Base-by-base conservation (phyloP, 2,113 vertebrate species). In the Charadrius vociferus region DNA sequence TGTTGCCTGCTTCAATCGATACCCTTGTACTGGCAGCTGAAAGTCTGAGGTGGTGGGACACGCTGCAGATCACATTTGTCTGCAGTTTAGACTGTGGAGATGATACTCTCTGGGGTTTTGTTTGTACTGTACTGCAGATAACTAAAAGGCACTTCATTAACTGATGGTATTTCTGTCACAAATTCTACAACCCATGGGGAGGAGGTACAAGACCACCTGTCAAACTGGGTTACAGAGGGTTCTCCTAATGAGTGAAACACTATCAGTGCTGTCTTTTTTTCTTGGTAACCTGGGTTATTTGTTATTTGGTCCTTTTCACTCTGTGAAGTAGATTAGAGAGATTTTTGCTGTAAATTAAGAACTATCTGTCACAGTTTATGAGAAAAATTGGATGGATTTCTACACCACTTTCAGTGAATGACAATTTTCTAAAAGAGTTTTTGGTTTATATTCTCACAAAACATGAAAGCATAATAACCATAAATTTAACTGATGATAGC, bases 401-500 rank as follows among this genome's bases (percentile, higher is more conserved):
- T 93, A 94, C 1, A 6, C 59, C 56, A 90, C 29, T 81, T 90
- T 83, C 78, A 94, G 80, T 91, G 90, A 94, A 78, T 75, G 61
- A 89, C 81, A 91, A 66, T 91, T 96, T 96, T 93, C 74, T 67
- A 92, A 96, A 95, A 96, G 59, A 95, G 47, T 49, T 95, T 97
- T 92, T 96, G 58, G 63, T 97, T 95, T 95, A 71, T 81, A 96
- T 95, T 95, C 81, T 96, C 85, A 96, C 45, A 73, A 94, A 96
- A 96, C 55, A 77, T 84, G 86, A 97, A 97, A 95, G 83, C 73
- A 91, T 56, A 94, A 95, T 55, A 96, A 81, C 49, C 81, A 90
- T 95, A 93, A 94, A 93, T 98, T 97, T 96, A 88, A 83, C 89
- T 82, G 93, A 94, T 95, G 68, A 91, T 84, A 86, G 29, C 58